These are phyloP conservation scores for Caenorhabditis inopinata DNA, from an alignment of 1,140 invertebrate genomes.

Conservation along the genomic window DNA sequence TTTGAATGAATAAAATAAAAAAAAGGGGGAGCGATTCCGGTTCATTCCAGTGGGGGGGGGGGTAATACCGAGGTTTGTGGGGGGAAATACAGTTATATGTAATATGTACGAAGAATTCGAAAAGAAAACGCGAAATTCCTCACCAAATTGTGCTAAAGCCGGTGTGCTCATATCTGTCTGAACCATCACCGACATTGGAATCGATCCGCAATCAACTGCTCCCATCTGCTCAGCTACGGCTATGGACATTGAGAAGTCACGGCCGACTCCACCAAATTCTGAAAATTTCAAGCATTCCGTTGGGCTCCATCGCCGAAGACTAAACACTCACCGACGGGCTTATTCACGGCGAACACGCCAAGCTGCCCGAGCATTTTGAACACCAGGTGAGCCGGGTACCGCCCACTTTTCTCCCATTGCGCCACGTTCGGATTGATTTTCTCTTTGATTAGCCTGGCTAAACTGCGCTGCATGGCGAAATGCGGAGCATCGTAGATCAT, in stretches of 20 bases:
- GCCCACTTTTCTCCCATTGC: slow-evolving; percentile 70
- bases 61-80: no score
- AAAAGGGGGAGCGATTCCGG: no score
- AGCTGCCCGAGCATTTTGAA: slow-evolving; percentile 71
- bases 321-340: slow-evolving; percentile 66
- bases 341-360: slow-evolving; percentile 71
- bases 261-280: slow-evolving; percentile 72
- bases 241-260: slow-evolving; percentile 71
- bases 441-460: slow-evolving; percentile 67
- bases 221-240: slow-evolving; percentile 72
- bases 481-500: slow-evolving; percentile 31
- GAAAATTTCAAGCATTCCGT: slow-evolving; percentile 44
- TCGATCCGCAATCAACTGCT: slow-evolving; percentile 70
- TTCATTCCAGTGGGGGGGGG: no score
- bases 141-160: slow-evolving; percentile 69
- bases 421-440: slow-evolving; percentile 73
- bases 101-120: no score
- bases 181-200: slow-evolving; percentile 69
- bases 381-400: slow-evolving; percentile 70
- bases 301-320: no score
- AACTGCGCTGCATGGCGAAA: slow-evolving; percentile 10
- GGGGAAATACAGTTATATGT: no score
- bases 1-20: no score
- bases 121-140: no score
- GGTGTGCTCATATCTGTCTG: slow-evolving; percentile 58